A percentile compares a stretch with the other conserved stretches of the same genome.
These are phyloP conservation scores for Sturnus vulgaris DNA, from an alignment of 2,113 vertebrate genomes.

Conservation along the genomic window DNA sequence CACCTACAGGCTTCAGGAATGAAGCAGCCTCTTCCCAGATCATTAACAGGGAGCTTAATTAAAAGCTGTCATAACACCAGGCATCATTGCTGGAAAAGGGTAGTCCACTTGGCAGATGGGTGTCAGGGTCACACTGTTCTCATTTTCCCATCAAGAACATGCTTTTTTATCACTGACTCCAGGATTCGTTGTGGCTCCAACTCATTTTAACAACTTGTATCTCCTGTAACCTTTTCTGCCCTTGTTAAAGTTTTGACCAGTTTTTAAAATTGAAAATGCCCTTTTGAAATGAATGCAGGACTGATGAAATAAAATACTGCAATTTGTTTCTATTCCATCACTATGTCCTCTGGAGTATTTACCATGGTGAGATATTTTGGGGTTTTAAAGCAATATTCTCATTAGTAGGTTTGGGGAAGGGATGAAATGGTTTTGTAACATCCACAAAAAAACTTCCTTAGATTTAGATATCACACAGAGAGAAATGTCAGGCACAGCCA, in stretches of 20 bases:
- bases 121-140: neutral
- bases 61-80: conserved; percentile 49
- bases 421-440: neutral
- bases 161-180: neutral
- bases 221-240: neutral
- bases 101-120: neutral
- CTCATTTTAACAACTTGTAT: neutral
- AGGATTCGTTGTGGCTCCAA: neutral
- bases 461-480: neutral
- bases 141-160: neutral
- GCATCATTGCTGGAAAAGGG: conserved; percentile 5
- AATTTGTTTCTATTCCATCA: neutral
- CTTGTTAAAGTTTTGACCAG: neutral
- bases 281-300: neutral
- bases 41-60: conserved; percentile 57
- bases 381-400: neutral
- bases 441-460: neutral
- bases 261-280: neutral
- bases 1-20: conserved; percentile 49
- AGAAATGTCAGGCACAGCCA: neutral
- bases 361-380: neutral
- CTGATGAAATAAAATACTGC: neutral
- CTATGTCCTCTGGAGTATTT: neutral
- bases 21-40: conserved; percentile 35
- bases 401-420: neutral